phyloP scores from a whole-genome alignment of 1,140 invertebrate genomes.

The Procambarus clarkii region DNA sequence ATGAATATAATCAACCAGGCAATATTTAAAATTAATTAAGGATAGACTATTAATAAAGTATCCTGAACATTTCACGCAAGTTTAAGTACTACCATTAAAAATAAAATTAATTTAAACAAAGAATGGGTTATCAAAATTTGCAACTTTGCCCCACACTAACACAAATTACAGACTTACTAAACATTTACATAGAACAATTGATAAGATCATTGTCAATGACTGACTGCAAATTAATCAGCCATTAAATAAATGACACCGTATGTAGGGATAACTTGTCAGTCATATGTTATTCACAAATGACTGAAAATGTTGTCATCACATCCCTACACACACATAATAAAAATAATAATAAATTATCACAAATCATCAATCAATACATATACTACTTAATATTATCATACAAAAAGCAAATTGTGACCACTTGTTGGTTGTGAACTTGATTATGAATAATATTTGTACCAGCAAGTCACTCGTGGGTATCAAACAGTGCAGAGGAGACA shows the following conservation, averaged over 20 bases:
- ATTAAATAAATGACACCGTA: constrained; percentile 31
- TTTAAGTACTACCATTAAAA: background rate
- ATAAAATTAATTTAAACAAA: background rate
- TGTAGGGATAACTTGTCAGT: constrained; percentile 17
- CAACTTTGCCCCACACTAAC: constrained; percentile 33
- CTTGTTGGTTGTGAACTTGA: constrained; percentile 43
- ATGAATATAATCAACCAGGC: background rate
- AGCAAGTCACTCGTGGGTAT: constrained; percentile 42
- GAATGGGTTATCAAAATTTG: constrained; percentile 8
- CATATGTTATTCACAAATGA: constrained; percentile 2
- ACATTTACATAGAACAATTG: constrained; percentile 41
- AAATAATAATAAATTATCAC: constrained; percentile 21
- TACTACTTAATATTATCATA: constrained; percentile 31
- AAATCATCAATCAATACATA: constrained; percentile 36
- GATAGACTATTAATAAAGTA: too few relatives aligned
- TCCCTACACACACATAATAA: constrained; percentile 15
- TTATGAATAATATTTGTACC: constrained; percentile 45
- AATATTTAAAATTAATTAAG: background rate
- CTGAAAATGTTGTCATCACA: background rate
- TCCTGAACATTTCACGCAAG: too few relatives aligned
- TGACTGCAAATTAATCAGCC: constrained; percentile 3
- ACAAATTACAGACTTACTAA: constrained; percentile 50
- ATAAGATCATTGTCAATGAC: constrained; percentile 21
- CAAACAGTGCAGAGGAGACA: constrained; percentile 49
- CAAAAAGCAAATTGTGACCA: constrained; percentile 53